Evolutionary conservation across 2,888 invertebrate species (phyloP).

Genomic region (Dinocampus coccinellae): DNA sequence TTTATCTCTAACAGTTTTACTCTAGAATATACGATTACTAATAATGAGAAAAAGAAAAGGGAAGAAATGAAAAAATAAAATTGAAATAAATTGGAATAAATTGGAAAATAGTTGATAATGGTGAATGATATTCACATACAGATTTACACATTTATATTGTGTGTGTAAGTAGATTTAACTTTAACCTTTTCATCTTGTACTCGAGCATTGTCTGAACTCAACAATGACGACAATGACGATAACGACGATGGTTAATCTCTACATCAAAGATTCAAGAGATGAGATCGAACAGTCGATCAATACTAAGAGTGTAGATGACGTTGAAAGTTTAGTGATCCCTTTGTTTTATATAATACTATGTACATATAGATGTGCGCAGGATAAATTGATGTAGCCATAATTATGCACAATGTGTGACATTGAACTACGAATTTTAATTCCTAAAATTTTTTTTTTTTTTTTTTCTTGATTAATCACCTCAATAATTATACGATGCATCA

Average conservation of each 20-base stretch:
- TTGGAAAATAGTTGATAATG: too few relatives aligned
- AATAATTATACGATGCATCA: slow-evolving; percentile 31
- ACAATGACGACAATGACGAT: background rate
- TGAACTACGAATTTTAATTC: slow-evolving; percentile 6
- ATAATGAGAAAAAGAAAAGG: background rate
- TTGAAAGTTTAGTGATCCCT: background rate
- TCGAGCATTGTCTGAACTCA: background rate
- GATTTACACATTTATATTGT: too few relatives aligned
- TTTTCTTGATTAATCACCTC: slow-evolving; percentile 39
- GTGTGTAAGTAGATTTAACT: background rate
- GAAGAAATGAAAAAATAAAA: background rate
- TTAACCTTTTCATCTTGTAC: background rate
- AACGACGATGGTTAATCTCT: slow-evolving; percentile 10
- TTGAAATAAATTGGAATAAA: too few relatives aligned
- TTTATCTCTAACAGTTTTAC: background rate
- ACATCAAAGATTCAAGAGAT: slow-evolving; percentile 23
- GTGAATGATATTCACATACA: too few relatives aligned
- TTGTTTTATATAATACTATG: background rate
- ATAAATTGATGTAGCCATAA: slow-evolving; percentile 25
- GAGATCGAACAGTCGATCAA: slow-evolving; percentile 19
- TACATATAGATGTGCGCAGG: slow-evolving; percentile 16
- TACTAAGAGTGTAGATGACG: slow-evolving; percentile 16
- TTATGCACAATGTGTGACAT: background rate
- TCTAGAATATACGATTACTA: background rate
- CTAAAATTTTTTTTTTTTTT: too few relatives aligned